Base-by-base conservation (phyloP, 2,113 vertebrate species). In the Australoheros scitulus region DNA sequence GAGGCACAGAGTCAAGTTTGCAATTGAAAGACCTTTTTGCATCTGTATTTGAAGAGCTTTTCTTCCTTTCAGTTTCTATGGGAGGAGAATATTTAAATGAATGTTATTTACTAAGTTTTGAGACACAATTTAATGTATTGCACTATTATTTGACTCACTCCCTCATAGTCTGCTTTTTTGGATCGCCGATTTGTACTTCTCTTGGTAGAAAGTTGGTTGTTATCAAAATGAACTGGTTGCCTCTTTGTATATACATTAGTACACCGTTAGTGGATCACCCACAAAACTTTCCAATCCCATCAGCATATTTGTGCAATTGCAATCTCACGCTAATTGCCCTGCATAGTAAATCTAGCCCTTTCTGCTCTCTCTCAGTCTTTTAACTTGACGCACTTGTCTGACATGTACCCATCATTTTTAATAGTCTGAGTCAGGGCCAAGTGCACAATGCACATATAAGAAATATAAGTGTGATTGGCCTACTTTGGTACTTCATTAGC, bases 401-500 rank as follows among this genome's bases (percentile, higher is more conserved):
- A 64, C 41, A 58, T 70, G 43, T 61, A 82, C 47, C 63, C 7
- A 47, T 80, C 6, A 38, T 29, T 79, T 84, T 68, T 75, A 85
- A 85, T 82, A 17, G 77, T 79, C 56, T 70, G 61, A 85, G 24
- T 76, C 80, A 70, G 13, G 61, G 82, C 47, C 68, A 80, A 61
- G 58, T 5, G 18, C 57, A 75, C 72, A 57, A 75, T 63, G 57
- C 26, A 79, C 11, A 58, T 59, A 63, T 20, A 77, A 50, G 56
- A 56, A 76, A 79, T 78, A 38, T 41, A 87, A 81, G 63, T 79
- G 65, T 82, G 89, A 91, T 64, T 89, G 85, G 87, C 81, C 79
- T 57, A 38, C 22, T 59, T 65, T 68, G 81, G 61, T 81, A 77
- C 68, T 81, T 83, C 85, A 88, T 90, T 92, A 91, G 79, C 83